Evolutionary conservation across 2,113 vertebrate species (phyloP).

Genomic region (Barnardius zonarius): DNA sequence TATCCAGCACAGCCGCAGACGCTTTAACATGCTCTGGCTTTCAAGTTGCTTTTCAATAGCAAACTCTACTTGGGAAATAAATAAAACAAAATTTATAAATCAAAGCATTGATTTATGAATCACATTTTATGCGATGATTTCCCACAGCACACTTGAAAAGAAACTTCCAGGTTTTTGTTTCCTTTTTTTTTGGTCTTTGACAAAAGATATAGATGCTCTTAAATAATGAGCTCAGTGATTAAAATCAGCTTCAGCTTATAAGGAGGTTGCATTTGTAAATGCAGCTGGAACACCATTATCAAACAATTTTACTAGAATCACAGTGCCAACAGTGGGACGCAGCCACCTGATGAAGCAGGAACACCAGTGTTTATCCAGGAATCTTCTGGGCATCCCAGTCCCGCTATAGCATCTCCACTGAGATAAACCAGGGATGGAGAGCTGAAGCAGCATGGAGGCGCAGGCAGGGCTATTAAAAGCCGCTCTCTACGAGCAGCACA

Average conservation of each 20-base stretch:
- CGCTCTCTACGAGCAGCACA: not conserved
- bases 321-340: not conserved
- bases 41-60: not conserved
- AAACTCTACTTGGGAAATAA: not conserved
- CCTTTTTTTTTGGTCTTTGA: not conserved
- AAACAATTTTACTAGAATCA: not conserved
- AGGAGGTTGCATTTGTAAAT: not conserved
- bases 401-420: rapidly evolving
- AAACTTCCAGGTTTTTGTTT: not conserved
- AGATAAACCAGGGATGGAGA: not conserved
- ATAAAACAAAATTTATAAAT: not conserved
- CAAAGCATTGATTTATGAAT: not conserved
- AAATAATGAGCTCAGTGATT: not conserved
- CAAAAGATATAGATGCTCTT: not conserved
- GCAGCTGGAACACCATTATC: not conserved
- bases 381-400: not conserved
- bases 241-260: not conserved
- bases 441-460: not conserved
- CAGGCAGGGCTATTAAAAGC: not conserved
- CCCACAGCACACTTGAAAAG: not conserved
- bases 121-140: not conserved
- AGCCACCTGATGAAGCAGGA: not conserved
- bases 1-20: not conserved
- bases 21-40: not conserved
- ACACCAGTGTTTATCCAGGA: not conserved